These are phyloP conservation scores for Dromococcyx pavoninus DNA, from an alignment of 2,797 vertebrate species.

Conservation along the genomic window DNA sequence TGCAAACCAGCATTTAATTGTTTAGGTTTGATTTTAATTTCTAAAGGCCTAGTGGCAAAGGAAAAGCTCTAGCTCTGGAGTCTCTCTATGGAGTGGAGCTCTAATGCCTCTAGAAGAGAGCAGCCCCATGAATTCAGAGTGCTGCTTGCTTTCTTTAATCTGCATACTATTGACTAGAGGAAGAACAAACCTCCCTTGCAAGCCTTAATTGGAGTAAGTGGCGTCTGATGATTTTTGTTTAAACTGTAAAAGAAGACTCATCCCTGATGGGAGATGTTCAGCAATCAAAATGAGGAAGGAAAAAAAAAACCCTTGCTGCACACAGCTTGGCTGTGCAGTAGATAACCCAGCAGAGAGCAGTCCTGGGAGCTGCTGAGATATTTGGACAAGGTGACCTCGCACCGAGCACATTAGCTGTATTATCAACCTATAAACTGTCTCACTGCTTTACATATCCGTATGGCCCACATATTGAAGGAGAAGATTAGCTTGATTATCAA, in stretches of 20 bases:
- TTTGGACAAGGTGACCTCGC: conserved; percentile 77
- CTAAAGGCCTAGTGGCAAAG: conserved; percentile 3
- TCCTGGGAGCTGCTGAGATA: conserved; percentile 26
- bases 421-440: conserved; percentile 47
- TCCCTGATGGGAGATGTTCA: conserved; percentile 25
- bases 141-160: conserved; percentile 15
- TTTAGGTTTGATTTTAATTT: conserved; percentile 3
- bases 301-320: neutral
- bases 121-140: neutral
- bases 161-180: neutral
- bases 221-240: conserved; percentile 25
- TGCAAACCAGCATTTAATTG: neutral
- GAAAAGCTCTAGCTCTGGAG: conserved; percentile 1
- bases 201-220: conserved; percentile 55
- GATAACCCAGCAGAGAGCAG: neutral
- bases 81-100: neutral
- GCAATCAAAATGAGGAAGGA: neutral
- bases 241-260: conserved; percentile 18
- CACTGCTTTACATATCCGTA: conserved; percentile 53
- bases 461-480: conserved; percentile 49
- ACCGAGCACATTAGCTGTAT: conserved; percentile 49
- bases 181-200: conserved; percentile 15
- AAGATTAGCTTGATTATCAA: conserved; percentile 77
- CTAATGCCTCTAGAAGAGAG: neutral
- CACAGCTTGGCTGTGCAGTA: neutral